Evolutionary conservation across 2,888 invertebrate genomes (phyloP), one percentile per base, ranked within the genome.

Genomic region (Ophion ventricosus): DNA sequence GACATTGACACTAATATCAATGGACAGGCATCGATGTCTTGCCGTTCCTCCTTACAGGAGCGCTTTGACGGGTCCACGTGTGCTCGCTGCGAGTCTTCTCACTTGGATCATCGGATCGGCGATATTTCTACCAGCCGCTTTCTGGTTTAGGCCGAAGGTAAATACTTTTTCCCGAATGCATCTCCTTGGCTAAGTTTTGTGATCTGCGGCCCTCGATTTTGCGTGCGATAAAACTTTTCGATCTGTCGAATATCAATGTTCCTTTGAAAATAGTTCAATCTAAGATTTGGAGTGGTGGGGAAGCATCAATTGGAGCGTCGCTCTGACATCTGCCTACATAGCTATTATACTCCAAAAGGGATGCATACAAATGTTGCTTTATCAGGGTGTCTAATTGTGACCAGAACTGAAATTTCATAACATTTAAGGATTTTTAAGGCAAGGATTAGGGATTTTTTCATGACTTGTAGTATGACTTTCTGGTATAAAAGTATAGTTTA

Each of bases 1-100:
- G 95, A 95, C 95, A 1, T 89, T 95, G 67, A 94, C 95, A 17
- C 91, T 95, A 76, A 95, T 95, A 91, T 95, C 95, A 85, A 94
- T 95, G 92, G 95, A 95, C 90, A 93, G 95, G 29, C 94, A 95
- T 88, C 92, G 94, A 25, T 95, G 95, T 90, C 94, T 95, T 76
- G 94, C 94, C 3, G 93, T 95, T 17, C 94, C 95, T n/a, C 95
- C 95, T 2, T 95, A 95, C 88, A 93, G 94, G 80, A 94, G 94
- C 29, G 93, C 94, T 77, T 92, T 95, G 72, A 94, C 94, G 1
- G 90, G 90, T 5, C 92, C 93, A 23, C 94, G 94, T 17, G 91
- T 93, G 11, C 88, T 94, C 1, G 91, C 91, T 2, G 91, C 93
- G 23, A 94, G 94, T 57, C 87, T 92, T 17, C 87, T 93, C 73